phyloP scores from a whole-genome alignment of 2,888 invertebrate species.

The Andrena bicolor region DNA sequence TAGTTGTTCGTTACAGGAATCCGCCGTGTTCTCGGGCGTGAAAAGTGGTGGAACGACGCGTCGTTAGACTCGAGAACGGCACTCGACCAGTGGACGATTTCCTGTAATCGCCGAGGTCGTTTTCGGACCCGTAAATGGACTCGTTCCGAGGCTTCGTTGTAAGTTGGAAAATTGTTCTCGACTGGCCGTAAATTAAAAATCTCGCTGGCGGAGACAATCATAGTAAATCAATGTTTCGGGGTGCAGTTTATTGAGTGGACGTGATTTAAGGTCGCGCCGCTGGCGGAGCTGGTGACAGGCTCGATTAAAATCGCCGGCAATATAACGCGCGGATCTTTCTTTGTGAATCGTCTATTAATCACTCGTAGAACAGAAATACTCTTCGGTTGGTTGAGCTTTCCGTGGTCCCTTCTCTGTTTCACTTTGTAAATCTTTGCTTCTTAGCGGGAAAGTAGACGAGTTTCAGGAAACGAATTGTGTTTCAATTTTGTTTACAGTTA shows the following conservation, averaged over 20 bases:
- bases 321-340: not conserved
- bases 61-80: constrained; percentile 23
- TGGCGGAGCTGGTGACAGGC: constrained; percentile 15
- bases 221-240: constrained; percentile 34
- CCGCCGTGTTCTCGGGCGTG: not conserved
- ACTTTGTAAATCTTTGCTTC: no score
- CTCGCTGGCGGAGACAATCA: constrained; percentile 30
- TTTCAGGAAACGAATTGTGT: no score
- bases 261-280: constrained; percentile 33
- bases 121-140: constrained; percentile 22
- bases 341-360: no score
- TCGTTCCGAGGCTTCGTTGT: constrained; percentile 10
- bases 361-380: no score
- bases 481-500: no score
- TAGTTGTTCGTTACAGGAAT: constrained; percentile 14
- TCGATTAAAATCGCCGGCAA: constrained; percentile 19
- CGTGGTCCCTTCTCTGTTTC: no score
- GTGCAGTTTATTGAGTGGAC: constrained; percentile 27
- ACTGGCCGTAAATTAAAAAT: constrained; percentile 35
- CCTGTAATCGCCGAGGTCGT: constrained; percentile 1
- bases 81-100: constrained; percentile 16
- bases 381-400: no score
- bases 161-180: not conserved
- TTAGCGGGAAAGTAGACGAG: no score
- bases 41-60: not conserved